phyloP scores from a whole-genome alignment of 2,113 vertebrate species.

The Garra rufa region DNA sequence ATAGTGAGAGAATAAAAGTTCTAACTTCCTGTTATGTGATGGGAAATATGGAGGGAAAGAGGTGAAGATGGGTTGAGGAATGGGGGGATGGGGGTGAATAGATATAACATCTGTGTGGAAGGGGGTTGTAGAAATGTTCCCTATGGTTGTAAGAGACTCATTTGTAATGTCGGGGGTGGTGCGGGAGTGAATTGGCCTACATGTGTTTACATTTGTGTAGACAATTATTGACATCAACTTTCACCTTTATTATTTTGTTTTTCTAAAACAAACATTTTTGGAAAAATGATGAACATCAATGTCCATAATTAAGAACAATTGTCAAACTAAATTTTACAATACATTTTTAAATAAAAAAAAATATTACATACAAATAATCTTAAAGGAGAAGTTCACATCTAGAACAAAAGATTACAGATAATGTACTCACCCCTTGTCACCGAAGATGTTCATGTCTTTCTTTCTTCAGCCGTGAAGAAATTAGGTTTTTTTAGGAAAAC shows the following conservation, averaged over 20 bases:
- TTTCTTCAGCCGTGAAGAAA: too few species aligned
- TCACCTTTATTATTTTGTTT: neutral
- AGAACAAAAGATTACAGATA: too few species aligned
- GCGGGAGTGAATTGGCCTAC: neutral
- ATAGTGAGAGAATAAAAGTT: neutral
- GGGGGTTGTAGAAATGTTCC: conserved; percentile 26
- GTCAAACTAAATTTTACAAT: neutral
- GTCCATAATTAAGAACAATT: neutral
- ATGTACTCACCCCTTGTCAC: too few species aligned
- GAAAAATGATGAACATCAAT: neutral
- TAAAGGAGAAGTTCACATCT: too few species aligned
- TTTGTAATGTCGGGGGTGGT: neutral
- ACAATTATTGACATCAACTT: neutral
- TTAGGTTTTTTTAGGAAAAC: too few species aligned
- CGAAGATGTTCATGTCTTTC: too few species aligned
- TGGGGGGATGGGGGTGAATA: neutral
- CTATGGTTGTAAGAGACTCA: conserved; percentile 18
- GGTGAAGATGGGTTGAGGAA: conserved; percentile 9
- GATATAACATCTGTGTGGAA: conserved; percentile 35
- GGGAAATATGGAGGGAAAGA: neutral
- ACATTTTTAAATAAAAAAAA: too few species aligned
- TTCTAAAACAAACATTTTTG: neutral
- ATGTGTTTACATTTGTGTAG: neutral
- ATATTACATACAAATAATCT: too few species aligned
- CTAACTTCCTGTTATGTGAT: conserved; percentile 6